Evolutionary conservation across 2,113 vertebrate genomes (phyloP).

Genomic region (Chinchilla lanigera): DNA sequence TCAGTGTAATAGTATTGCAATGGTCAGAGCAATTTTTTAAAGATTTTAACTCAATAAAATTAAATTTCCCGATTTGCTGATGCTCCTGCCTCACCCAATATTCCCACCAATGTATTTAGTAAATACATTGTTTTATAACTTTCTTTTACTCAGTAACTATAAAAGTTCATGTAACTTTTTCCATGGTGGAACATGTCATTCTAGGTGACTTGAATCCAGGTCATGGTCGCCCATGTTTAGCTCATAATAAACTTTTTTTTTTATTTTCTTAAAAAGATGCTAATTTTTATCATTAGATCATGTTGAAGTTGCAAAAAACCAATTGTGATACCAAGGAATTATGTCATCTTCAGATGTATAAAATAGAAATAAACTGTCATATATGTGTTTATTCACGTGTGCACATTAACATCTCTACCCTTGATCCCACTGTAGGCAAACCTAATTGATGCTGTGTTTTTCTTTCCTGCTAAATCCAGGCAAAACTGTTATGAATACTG

Average conservation of each 20-base stretch:
- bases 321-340: neutral
- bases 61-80: neutral
- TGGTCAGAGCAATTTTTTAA: neutral
- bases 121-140: neutral
- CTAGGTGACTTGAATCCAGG: neutral
- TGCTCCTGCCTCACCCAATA: neutral
- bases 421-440: neutral
- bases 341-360: neutral
- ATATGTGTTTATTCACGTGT: neutral
- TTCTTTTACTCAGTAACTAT: neutral
- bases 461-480: neutral
- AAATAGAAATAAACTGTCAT: neutral
- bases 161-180: neutral
- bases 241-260: neutral
- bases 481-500: constrained; percentile 62
- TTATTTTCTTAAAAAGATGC: neutral
- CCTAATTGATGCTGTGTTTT: constrained; percentile 6
- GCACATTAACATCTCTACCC: neutral
- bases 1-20: neutral
- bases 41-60: neutral
- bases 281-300: neutral
- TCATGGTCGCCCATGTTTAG: neutral
- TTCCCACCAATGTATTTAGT: neutral
- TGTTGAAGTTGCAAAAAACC: neutral
- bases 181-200: neutral